Base-by-base conservation (phyloP, 2,797 vertebrate genomes). In the Sarcophilus harrisii region DNA sequence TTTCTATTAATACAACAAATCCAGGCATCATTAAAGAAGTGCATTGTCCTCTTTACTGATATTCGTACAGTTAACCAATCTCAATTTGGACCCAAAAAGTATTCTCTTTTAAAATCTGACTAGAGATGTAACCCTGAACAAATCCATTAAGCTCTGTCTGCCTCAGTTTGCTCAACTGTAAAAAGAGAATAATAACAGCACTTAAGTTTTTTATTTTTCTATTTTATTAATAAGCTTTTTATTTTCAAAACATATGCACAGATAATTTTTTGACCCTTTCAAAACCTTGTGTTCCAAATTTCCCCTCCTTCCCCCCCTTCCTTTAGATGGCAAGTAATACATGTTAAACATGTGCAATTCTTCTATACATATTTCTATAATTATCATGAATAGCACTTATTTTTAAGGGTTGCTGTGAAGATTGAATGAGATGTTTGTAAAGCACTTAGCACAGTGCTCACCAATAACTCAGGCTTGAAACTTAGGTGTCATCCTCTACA, bases 11-110 rank as follows among this genome's bases (percentile, higher is more conserved):
- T 73, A 87, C 13, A 24, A 95, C 52, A 92, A 27, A 91, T 94
- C 13, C 5, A 62, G 32, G 58, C 57, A 96, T 81, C 87, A 95
- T 94, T 16, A 97, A 94, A 93, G 57, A 95, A 96, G 60, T 18
- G 66, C 3, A 58, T 55, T 90, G 12, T 32, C 73, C 38, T 87
- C 14, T 95, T 60, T 57, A 38, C 13, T 92, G 1, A 91, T 89
- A 28, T 90, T 58, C 91, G 45, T 32, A 55, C 11, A 93, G 90
- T 96, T 60, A 96, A 96, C n/a, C 8, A 95, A 14, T 5, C 1
- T 29, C 59, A 94, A 66, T 18, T n/a, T 81, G 54, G 93, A 91
- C 2, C 27, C 60, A 90, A 55, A 55, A 55, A 58, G 12, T 16
- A 90, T 59, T 92, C 55, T 93, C 14, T 94, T 12, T 18, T 49